Evolutionary conservation across 30 jellyfish, hydroid and myxozoan species (phyloP).

Genomic region (Aurelia sp.): DNA sequence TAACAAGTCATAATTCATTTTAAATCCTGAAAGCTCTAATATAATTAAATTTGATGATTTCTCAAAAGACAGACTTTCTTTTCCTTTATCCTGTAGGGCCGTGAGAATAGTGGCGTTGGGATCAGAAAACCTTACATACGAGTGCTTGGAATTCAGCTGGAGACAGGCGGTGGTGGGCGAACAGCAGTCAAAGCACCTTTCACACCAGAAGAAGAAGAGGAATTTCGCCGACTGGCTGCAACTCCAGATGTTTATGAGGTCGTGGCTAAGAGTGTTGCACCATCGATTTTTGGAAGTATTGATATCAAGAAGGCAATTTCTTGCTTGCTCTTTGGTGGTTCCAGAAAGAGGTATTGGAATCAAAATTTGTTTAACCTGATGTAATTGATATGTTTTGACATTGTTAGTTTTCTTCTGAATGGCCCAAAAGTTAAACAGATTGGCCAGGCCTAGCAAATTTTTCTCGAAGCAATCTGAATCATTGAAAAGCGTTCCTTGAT

Average conservation of each 20-base stretch:
- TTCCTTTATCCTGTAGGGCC: constrained; percentile 28
- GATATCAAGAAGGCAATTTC: constrained; percentile 99
- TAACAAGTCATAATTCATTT: too few relatives aligned
- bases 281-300: constrained; percentile 97
- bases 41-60: too few relatives aligned
- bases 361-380: too few relatives aligned
- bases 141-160: constrained; percentile 97
- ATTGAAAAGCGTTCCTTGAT: too few relatives aligned
- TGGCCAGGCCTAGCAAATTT: too few relatives aligned
- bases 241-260: constrained; percentile 87
- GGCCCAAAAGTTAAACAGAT: too few relatives aligned
- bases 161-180: constrained; percentile 96
- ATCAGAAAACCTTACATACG: constrained; percentile 97
- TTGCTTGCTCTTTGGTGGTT: constrained; percentile 99
- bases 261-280: constrained; percentile 96
- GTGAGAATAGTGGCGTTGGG: constrained; percentile 91
- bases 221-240: constrained; percentile 85
- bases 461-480: too few relatives aligned
- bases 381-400: too few relatives aligned
- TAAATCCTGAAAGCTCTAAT: too few relatives aligned
- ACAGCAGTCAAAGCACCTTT: constrained; percentile 84
- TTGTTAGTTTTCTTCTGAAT: too few relatives aligned
- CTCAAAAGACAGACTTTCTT: too few relatives aligned
- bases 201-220: constrained; percentile 95
- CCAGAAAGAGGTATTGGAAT: constrained; percentile 88